A percentile compares a stretch with the other conserved stretches of the same genome.
phyloP scores from a whole-genome alignment of 2,888 invertebrate species.

The Anorthoa munda region DNA sequence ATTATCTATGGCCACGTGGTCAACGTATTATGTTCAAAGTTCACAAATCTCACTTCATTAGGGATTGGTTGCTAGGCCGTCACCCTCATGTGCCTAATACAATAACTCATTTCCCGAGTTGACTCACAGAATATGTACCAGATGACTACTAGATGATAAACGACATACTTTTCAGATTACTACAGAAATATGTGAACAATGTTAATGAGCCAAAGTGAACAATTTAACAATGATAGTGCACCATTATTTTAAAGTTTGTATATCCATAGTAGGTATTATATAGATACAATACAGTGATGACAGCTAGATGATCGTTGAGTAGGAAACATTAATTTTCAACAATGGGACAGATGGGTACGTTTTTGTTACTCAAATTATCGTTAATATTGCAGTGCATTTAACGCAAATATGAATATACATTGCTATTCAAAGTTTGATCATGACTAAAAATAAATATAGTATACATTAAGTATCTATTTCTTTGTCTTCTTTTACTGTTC shows the following conservation, averaged over 20 bases:
- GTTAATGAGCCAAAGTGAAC: conserved; percentile 7
- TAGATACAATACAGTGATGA: conserved; percentile 18
- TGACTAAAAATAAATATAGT: neutral
- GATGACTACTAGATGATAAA: conserved; percentile 23
- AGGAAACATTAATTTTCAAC: conserved; percentile 51
- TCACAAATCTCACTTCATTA: conserved; percentile 24
- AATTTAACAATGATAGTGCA: conserved; percentile 24
- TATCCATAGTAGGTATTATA: neutral
- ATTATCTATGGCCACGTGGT: conserved; percentile 21
- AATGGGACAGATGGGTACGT: neutral
- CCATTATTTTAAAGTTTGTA: conserved; percentile 22
- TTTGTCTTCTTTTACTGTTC: neutral
- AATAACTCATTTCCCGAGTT: conserved; percentile 35
- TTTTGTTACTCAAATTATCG: conserved; percentile 12
- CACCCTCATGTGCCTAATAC: conserved; percentile 31
- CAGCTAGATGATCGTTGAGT: conserved; percentile 20
- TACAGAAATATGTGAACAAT: conserved; percentile 24
- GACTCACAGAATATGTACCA: conserved; percentile 35
- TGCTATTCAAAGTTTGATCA: neutral
- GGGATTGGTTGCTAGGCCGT: conserved; percentile 36
- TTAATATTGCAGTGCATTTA: conserved; percentile 4
- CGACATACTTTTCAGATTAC: conserved; percentile 9
- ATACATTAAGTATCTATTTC: neutral
- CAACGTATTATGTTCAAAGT: conserved; percentile 30
- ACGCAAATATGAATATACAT: neutral